phyloP scores from a whole-genome alignment of 1,140 invertebrate genomes.

The Lethrus apterus region DNA sequence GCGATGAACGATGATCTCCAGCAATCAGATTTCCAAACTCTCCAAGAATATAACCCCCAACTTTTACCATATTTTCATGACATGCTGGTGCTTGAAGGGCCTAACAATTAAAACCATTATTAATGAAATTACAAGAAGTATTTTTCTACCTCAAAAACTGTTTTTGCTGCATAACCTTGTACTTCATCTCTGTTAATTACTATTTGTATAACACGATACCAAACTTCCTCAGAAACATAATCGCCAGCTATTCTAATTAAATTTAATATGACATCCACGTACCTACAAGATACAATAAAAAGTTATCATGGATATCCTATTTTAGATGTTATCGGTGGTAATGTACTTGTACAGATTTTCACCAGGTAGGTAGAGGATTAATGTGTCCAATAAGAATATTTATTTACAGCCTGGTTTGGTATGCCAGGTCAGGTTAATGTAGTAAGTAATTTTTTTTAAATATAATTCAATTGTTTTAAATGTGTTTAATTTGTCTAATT shows the following conservation, averaged over 20 bases:
- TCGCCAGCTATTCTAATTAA: constrained; percentile 99
- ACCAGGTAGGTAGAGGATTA: too few relatives aligned
- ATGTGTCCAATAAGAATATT: too few relatives aligned
- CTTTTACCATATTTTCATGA: constrained; percentile 99
- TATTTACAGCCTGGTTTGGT: too few relatives aligned
- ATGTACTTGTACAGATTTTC: too few relatives aligned
- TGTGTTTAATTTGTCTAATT: too few relatives aligned
- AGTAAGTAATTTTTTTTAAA: too few relatives aligned
- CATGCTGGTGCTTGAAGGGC: constrained; percentile 96
- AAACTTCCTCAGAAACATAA: constrained; percentile 96
- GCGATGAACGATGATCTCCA: constrained; percentile 94
- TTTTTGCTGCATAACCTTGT: constrained; percentile 98
- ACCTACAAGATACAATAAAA: constrained; percentile 60
- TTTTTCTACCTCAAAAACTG: constrained; percentile 98
- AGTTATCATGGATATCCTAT: too few relatives aligned
- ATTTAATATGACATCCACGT: constrained; percentile 98
- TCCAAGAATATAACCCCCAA: constrained; percentile 98
- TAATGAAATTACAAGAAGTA: too few relatives aligned
- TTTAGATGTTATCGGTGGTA: too few relatives aligned
- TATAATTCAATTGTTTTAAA: too few relatives aligned
- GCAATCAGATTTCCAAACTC: constrained; percentile 99
- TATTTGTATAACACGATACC: constrained; percentile 99
- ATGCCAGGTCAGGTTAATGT: too few relatives aligned
- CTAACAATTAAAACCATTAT: too few relatives aligned
- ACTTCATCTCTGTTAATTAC: constrained; percentile 99